Conservation (phyloP, 2,113 vertebrate genomes). For the Oncorhynchus clarkii region DNA sequence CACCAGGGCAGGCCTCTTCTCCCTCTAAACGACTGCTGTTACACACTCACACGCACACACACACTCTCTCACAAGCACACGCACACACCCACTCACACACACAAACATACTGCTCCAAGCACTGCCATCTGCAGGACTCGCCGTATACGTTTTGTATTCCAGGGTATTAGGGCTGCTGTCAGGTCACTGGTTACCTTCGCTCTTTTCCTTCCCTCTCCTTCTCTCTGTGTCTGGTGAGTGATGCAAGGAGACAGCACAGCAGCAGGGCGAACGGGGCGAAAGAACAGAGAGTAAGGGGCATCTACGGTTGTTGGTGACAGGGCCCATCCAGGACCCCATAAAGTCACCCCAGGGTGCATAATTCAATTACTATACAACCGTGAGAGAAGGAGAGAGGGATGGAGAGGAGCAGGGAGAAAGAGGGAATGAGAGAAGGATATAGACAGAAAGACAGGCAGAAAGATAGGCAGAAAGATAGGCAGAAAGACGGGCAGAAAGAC, state of each 20-base stretch:
- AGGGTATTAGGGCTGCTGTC: slow-evolving; percentile 31
- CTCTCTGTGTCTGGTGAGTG: slow-evolving; percentile 38
- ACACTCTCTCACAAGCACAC: not conserved
- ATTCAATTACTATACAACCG: slow-evolving; percentile 66
- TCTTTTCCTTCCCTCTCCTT: slow-evolving; percentile 31
- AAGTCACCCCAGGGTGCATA: slow-evolving; percentile 55
- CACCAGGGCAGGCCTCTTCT: not conserved
- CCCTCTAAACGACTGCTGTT: not conserved
- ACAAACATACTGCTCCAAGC: not conserved
- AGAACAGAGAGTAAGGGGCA: slow-evolving; percentile 21
- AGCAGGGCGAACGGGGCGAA: slow-evolving; percentile 29
- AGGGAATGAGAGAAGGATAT: not conserved
- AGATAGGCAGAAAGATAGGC: not conserved
- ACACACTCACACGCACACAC: not conserved
- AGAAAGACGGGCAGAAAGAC: not conserved
- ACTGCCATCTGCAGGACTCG: not conserved
- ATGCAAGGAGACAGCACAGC: slow-evolving; percentile 62
- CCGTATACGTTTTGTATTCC: not conserved
- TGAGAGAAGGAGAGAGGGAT: slow-evolving; percentile 38
- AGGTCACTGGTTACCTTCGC: slow-evolving; percentile 40
- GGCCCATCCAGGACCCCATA: slow-evolving; percentile 33
- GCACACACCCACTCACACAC: too few species aligned
- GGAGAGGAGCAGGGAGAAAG: not conserved
- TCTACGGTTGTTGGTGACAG: slow-evolving; percentile 50
- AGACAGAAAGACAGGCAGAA: slow-evolving; percentile 21